phyloP scores from a whole-genome alignment of 2,888 invertebrate species.

The Parnassius orleans region DNA sequence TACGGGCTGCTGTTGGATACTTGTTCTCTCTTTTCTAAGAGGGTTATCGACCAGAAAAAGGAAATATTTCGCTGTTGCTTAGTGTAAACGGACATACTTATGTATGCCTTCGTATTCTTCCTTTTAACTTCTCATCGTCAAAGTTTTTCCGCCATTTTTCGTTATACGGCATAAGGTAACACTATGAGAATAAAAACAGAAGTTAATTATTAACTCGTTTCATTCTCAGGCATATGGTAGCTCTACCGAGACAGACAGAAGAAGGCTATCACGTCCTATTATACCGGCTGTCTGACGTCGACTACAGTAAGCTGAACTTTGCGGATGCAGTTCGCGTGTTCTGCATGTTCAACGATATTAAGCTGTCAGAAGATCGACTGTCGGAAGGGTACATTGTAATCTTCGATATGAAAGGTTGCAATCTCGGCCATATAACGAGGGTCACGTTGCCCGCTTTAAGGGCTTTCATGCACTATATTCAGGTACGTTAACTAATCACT shows the following conservation, averaged over 20 bases:
- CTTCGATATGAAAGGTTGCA: conserved; percentile 85
- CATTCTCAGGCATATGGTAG: conserved; percentile 80
- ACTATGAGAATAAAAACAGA: no score
- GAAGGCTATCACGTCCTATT: conserved; percentile 83
- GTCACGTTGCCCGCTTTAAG: conserved; percentile 83
- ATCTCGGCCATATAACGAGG: conserved; percentile 83
- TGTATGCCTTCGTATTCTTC: no score
- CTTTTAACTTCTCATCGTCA: no score
- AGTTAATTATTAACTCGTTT: no score
- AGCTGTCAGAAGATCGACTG: conserved; percentile 82
- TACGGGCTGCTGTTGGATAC: no score
- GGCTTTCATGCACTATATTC: conserved; percentile 85
- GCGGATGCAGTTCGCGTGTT: conserved; percentile 83
- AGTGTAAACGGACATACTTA: no score
- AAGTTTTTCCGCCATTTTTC: no score
- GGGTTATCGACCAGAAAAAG: no score
- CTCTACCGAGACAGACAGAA: conserved; percentile 80
- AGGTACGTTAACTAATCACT: conserved; percentile 60
- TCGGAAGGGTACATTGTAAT: conserved; percentile 82
- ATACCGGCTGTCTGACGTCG: conserved; percentile 81
- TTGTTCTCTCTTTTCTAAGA: no score
- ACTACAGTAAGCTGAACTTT: conserved; percentile 84
- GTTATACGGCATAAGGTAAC: no score
- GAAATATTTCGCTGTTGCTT: no score
- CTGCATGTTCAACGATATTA: conserved; percentile 85